phyloP scores from a whole-genome alignment of 2,113 vertebrate species.

The Mixornis gularis region DNA sequence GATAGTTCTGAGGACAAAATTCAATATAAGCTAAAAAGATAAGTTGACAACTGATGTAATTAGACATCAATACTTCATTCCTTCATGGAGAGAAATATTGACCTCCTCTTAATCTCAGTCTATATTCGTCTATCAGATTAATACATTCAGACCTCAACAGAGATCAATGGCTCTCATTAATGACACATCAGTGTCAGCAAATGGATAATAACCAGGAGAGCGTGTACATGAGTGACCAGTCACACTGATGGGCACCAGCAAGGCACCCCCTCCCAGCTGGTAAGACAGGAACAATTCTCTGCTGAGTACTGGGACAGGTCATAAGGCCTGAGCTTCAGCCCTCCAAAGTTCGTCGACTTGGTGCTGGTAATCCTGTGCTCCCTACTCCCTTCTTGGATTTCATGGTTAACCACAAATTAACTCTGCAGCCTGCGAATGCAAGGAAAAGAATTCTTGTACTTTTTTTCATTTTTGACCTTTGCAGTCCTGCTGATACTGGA shows the following conservation, averaged over 20 bases:
- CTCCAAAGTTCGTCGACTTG: neutral
- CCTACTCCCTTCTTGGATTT: neutral
- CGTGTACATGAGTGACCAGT: neutral
- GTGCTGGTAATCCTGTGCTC: neutral
- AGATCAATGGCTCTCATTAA: neutral
- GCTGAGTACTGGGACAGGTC: neutral
- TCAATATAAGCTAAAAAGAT: neutral
- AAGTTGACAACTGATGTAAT: neutral
- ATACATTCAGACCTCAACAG: neutral
- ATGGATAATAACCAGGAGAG: neutral
- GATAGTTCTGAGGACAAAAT: neutral
- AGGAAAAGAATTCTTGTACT: neutral
- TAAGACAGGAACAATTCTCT: neutral
- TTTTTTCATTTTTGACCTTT: neutral
- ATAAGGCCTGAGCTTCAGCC: neutral
- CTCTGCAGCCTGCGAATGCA: neutral
- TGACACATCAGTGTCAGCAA: neutral
- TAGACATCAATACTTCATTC: neutral
- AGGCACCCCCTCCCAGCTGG: neutral
- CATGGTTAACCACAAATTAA: neutral
- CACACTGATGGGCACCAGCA: neutral
- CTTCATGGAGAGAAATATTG: neutral
- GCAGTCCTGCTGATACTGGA: neutral
- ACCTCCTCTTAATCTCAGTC: neutral
- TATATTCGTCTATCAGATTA: neutral